These are phyloP conservation scores for Cyanoderma ruficeps DNA, from an alignment of 2,113 vertebrate genomes.

Conservation along the genomic window DNA sequence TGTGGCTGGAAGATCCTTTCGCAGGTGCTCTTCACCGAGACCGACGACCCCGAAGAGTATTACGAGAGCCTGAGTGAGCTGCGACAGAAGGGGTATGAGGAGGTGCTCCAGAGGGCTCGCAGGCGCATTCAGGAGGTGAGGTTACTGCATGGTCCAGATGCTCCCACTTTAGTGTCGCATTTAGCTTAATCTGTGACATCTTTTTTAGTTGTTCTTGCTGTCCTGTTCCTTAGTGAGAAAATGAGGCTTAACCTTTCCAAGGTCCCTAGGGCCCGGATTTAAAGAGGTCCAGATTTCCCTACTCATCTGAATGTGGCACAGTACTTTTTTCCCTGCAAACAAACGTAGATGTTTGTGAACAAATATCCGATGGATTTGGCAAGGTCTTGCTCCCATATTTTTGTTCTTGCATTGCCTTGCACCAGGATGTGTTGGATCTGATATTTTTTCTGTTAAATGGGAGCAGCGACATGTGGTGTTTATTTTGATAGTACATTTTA, in stretches of 20 bases:
- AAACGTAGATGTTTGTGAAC: not conserved
- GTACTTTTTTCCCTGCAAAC: not conserved
- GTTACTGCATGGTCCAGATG: accelerated
- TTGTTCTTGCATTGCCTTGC: not conserved
- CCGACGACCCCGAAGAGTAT: slow-evolving; percentile 93
- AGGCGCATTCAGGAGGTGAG: slow-evolving; percentile 89
- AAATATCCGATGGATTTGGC: not conserved
- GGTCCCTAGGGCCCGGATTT: not conserved
- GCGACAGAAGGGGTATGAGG: slow-evolving; percentile 92
- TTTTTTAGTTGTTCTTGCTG: not conserved
- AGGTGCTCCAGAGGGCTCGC: slow-evolving; percentile 87
- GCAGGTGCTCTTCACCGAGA: slow-evolving; percentile 91
- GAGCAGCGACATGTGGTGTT: not conserved
- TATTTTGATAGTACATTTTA: not conserved
- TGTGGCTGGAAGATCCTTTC: slow-evolving; percentile 98
- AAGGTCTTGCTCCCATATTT: not conserved
- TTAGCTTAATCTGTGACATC: not conserved
- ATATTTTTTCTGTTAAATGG: not conserved
- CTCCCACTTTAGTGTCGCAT: not conserved
- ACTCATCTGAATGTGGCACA: not conserved
- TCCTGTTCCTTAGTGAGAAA: not conserved
- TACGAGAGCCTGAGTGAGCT: slow-evolving; percentile 96
- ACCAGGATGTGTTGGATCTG: not conserved
- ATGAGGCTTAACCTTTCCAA: not conserved
- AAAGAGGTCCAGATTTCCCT: not conserved